Evolutionary conservation across 2,113 vertebrate genomes (phyloP).

Genomic region (Triplophysa tibetana): DNA sequence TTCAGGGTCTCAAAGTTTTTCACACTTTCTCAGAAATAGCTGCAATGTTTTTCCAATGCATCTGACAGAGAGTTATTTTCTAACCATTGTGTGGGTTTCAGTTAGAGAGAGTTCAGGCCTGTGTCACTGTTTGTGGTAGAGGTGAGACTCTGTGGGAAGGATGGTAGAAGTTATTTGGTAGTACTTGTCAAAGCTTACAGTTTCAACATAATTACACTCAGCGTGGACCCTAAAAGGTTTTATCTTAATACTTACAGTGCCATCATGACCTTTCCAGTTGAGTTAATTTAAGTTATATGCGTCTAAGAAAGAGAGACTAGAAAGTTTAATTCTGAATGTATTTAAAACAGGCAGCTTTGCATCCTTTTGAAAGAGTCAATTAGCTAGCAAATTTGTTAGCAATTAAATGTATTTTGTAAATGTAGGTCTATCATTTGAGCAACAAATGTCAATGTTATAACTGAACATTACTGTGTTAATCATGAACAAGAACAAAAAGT

Average conservation of each 20-base stretch:
- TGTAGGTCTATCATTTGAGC: no score
- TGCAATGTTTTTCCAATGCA: background rate
- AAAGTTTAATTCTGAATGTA: conserved; percentile 10
- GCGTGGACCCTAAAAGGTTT: conserved; percentile 12
- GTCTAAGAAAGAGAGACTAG: background rate
- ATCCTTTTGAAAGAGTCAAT: background rate
- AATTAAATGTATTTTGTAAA: background rate
- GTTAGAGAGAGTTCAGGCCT: background rate
- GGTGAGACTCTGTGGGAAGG: conserved; percentile 24
- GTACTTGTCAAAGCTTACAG: background rate
- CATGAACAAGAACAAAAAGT: no score
- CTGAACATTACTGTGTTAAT: no score
- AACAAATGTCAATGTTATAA: no score
- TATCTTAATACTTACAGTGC: background rate
- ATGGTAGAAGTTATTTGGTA: background rate
- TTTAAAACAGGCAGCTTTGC: conserved; percentile 3
- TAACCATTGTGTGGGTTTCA: conserved; percentile 21
- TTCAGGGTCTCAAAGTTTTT: conserved; percentile 1
- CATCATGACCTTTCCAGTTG: conserved; percentile 10
- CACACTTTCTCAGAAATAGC: background rate
- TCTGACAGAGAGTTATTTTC: conserved; percentile 3
- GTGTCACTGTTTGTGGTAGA: conserved; percentile 22
- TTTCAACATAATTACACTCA: conserved; percentile 26
- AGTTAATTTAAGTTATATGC: conserved; percentile 27
- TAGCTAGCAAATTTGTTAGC: background rate